phyloP scores from a whole-genome alignment of 2,888 invertebrate species.

The Metalampra italica region DNA sequence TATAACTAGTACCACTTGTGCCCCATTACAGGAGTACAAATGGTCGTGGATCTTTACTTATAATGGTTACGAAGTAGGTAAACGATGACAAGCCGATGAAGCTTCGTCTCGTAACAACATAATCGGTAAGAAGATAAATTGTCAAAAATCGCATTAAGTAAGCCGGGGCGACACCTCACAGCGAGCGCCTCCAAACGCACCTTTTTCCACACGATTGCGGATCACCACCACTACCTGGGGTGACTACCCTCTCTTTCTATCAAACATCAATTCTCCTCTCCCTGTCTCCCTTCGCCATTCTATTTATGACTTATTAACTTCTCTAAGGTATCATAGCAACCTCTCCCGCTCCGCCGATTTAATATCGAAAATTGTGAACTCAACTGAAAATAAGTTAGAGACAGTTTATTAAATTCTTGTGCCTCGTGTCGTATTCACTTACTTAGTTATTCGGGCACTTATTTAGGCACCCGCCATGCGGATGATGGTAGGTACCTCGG shows the following conservation, averaged over 20 bases:
- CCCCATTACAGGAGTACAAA: no score
- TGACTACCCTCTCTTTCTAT: slow-evolving; percentile 33
- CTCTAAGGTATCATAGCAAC: slow-evolving; percentile 77
- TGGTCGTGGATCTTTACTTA: no score
- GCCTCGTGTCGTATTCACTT: slow-evolving; percentile 24
- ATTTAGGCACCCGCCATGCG: not conserved
- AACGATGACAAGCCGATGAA: not conserved
- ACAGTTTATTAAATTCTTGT: slow-evolving; percentile 71
- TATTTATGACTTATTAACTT: slow-evolving; percentile 78
- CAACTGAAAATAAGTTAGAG: slow-evolving; percentile 55
- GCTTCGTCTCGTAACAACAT: not conserved
- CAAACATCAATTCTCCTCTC: slow-evolving; percentile 25
- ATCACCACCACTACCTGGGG: slow-evolving; percentile 63
- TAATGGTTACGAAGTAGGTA: no score
- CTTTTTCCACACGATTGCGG: slow-evolving; percentile 76
- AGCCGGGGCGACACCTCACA: slow-evolving; percentile 59
- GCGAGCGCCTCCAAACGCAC: slow-evolving; percentile 55
- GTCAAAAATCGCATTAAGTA: slow-evolving; percentile 43
- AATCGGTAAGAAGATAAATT: slow-evolving; percentile 7
- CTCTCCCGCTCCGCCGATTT: slow-evolving; percentile 61
- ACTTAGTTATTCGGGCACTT: not conserved
- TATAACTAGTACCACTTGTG: no score
- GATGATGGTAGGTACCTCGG: no score
- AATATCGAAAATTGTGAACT: slow-evolving; percentile 76
- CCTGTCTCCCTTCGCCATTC: slow-evolving; percentile 47